Base-by-base conservation (phyloP, 2,113 vertebrate genomes). In the Bagarius yarrelli region DNA sequence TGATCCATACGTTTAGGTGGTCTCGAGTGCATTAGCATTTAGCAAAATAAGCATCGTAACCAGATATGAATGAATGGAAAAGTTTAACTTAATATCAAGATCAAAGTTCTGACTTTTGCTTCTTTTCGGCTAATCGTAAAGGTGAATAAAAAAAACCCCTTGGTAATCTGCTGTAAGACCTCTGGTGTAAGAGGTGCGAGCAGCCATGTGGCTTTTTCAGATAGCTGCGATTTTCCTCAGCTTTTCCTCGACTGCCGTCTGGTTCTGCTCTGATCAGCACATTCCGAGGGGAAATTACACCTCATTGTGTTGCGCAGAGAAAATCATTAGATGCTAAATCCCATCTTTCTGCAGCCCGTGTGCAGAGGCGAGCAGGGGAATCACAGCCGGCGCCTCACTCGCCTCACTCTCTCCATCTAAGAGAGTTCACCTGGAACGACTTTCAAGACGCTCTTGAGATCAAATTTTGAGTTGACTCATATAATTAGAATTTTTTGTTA, bases 181-280 rank as follows among this genome's bases (percentile, higher is more conserved):
- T n/a, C n/a, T n/a, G n/a, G n/a, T n/a, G n/a, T n/a, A n/a, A n/a
- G n/a, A n/a, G n/a, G 55, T 59, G 61, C 36, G 15, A 52, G 36
- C 32, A 55, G 27, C 36, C 61, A 19, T 63, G 44, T 13, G 32
- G 73, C 57, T n/a, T n/a, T n/a, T 53, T 32, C 18, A 63, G 52
- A 69, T 50, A 15, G n/a, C 55, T 52, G 55, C 56, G 56, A 67
- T 76, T 59, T 34, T 36, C 36, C 25, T 71, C 47, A 52, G 47
- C 44, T 71, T 71, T 71, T 52, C 25, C 69, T 71, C 44, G 27
- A 27, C 47, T 27, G 25, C 69, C 69, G 52, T 50, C 69, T 52
- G 47, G 25, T 71, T 71, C 69, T 71, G 69, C 69, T 71, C 69
- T 30, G 69, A 71, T 71, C 69, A 71, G 69, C 47, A 52, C 69